phyloP scores from a whole-genome alignment of 2,888 invertebrate genomes.

The Platynereis dumerilii region DNA sequence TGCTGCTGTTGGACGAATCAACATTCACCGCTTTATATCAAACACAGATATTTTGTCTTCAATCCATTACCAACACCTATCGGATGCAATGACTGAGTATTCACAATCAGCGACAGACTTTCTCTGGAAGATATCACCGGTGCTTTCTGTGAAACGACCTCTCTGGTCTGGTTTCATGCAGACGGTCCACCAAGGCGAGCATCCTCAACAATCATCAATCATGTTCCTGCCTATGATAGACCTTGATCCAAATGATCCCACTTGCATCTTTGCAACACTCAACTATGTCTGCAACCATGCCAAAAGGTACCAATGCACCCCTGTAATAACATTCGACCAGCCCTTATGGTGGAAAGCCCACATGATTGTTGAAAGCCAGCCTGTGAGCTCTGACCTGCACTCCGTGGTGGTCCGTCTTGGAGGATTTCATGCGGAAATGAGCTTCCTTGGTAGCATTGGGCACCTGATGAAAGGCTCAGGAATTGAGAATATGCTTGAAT shows the following conservation, averaged over 20 bases:
- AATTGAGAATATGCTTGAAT: conserved; percentile 39
- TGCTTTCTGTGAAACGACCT: background rate
- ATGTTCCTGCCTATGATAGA: conserved; percentile 36
- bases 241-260: conserved; percentile 31
- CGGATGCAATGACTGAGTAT: background rate
- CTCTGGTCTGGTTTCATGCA: conserved; percentile 26
- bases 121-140: background rate
- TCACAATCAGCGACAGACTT: background rate
- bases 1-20: conserved; percentile 10
- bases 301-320: background rate
- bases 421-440: conserved; percentile 41
- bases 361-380: conserved; percentile 26
- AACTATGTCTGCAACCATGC: background rate
- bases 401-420: conserved; percentile 33
- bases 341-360: conserved; percentile 32
- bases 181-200: conserved; percentile 17
- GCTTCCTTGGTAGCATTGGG: conserved; percentile 44
- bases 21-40: conserved; percentile 4
- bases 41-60: conserved; percentile 1
- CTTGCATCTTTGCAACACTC: background rate
- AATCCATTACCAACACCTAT: conserved; percentile 2
- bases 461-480: conserved; percentile 40
- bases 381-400: conserved; percentile 23
- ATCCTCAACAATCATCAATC: conserved; percentile 26
- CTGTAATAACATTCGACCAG: background rate